Conservation (phyloP, 2,888 invertebrate genomes). For the Callyntrura guangdongensis region DNA sequence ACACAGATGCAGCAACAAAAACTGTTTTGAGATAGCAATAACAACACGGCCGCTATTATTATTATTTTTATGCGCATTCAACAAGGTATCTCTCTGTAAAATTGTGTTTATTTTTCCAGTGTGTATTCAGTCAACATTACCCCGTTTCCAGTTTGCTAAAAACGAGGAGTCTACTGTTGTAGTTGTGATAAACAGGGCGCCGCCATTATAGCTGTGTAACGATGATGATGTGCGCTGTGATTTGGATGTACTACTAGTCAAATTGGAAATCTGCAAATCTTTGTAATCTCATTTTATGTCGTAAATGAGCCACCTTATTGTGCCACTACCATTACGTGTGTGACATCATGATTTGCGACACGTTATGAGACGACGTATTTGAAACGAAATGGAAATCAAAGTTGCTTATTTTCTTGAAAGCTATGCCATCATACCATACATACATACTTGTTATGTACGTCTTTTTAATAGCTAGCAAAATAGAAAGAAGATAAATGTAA, state of each 20-base stretch:
- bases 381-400: slow-evolving; percentile 43
- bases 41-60: background rate
- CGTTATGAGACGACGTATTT: background rate
- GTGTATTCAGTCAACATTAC: background rate
- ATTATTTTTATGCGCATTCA: slow-evolving; percentile 4
- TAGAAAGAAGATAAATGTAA: slow-evolving; percentile 25
- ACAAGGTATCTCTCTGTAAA: slow-evolving; percentile 19
- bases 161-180: no score
- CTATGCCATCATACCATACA: no score
- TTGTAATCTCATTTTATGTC: slow-evolving; percentile 54
- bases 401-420: background rate
- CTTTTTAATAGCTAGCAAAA: slow-evolving; percentile 62
- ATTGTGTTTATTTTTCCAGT: background rate
- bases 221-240: background rate
- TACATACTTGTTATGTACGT: slow-evolving; percentile 27
- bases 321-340: slow-evolving; percentile 36
- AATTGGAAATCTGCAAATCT: slow-evolving; percentile 66
- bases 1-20: background rate
- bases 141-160: background rate
- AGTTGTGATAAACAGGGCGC: background rate
- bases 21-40: slow-evolving; percentile 16
- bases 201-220: background rate
- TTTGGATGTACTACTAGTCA: slow-evolving; percentile 25
- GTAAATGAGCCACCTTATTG: slow-evolving; percentile 52
- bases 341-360: slow-evolving; percentile 38